A percentile compares a stretch with the other conserved stretches of the same genome.
These are phyloP conservation scores for Encarsia formosa DNA, from an alignment of 2,888 invertebrate species.

Conservation along the genomic window DNA sequence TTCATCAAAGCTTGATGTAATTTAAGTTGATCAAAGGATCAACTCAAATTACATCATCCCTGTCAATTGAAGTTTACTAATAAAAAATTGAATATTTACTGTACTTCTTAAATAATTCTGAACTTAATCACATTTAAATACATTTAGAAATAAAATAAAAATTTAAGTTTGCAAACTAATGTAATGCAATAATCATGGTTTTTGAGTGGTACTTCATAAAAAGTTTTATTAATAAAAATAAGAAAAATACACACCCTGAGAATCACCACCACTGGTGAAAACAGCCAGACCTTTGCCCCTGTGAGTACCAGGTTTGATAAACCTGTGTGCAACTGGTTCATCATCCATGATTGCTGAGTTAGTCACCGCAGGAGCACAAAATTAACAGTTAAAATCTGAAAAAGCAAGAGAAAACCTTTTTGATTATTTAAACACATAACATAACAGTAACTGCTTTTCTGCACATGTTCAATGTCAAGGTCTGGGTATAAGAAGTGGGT, in stretches of 20 bases:
- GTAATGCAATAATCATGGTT: no score
- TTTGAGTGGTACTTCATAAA: no score
- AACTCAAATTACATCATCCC: no score
- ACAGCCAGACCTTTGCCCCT: constrained; percentile 92
- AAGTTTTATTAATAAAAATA: no score
- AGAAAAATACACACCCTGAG: constrained; percentile 63
- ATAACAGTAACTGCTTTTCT: not conserved
- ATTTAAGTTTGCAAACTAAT: no score
- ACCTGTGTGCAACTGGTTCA: constrained; percentile 54
- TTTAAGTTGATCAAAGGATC: not conserved
- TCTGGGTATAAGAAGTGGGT: constrained; percentile 6
- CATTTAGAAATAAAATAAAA: no score
- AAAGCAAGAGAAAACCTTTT: not conserved
- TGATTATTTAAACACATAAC: not conserved
- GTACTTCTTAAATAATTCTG: no score
- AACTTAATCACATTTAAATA: no score
- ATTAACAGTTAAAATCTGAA: not conserved
- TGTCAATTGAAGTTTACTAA: no score
- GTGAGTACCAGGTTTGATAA: constrained; percentile 81
- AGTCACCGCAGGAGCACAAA: not conserved
- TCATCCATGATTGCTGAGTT: constrained; percentile 44
- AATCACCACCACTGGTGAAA: constrained; percentile 96
- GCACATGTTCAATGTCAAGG: constrained; percentile 17
- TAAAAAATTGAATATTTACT: no score
- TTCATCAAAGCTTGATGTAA: not conserved